Conservation (phyloP, 2,113 vertebrate genomes). For the Calyptomena viridis region DNA sequence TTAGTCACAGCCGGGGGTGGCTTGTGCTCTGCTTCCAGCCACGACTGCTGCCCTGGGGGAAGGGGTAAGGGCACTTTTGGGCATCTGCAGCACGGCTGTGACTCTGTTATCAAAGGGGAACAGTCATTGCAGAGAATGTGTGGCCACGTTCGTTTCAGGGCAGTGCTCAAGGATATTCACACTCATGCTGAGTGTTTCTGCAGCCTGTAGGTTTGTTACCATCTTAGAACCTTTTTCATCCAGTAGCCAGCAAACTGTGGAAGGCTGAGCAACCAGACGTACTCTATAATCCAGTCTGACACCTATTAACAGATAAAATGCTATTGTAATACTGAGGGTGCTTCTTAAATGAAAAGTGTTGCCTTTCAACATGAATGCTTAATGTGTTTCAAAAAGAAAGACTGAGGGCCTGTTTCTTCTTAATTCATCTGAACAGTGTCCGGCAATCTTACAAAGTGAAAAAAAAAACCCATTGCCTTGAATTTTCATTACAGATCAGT, state of each 20-base stretch:
- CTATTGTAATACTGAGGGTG: background rate
- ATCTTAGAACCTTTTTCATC: background rate
- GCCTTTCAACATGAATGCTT: background rate
- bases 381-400: background rate
- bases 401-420: background rate
- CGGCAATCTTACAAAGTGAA: background rate
- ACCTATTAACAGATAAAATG: background rate
- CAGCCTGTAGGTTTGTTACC: background rate
- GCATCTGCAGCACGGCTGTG: background rate
- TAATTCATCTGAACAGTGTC: background rate
- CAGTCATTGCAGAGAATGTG: background rate
- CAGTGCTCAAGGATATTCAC: background rate
- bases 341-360: background rate
- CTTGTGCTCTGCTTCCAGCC: background rate
- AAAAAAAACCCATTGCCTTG: background rate
- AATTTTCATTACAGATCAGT: background rate
- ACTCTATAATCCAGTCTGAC: background rate
- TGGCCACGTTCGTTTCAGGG: background rate
- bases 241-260: background rate
- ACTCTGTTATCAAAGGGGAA: fast-evolving
- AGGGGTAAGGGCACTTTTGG: background rate
- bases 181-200: background rate
- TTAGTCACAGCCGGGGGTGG: background rate
- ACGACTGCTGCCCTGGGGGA: fast-evolving
- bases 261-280: background rate